Percentiles rank a stretch among this genome's conserved stretches.
Conservation (phyloP, 64 coral and sea anemone species). For the Montipora foliosa region DNA sequence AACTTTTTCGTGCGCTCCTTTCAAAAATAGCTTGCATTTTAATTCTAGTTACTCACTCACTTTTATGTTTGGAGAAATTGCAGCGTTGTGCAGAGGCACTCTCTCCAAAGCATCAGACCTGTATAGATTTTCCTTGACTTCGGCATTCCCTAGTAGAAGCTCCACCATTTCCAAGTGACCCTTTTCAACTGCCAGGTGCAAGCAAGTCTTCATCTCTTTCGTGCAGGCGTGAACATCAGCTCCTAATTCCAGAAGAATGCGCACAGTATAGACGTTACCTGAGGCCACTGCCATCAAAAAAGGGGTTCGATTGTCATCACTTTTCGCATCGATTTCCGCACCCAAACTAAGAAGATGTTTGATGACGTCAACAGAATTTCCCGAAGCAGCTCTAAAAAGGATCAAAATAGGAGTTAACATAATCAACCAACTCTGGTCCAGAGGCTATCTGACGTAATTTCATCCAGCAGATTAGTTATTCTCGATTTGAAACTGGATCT, state of each 20-base stretch:
- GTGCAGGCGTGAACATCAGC: constrained; percentile 55
- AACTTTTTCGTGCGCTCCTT: background rate
- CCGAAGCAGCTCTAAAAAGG: constrained; percentile 61
- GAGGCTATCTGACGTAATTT: no score
- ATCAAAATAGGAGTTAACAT: background rate
- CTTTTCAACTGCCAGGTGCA: constrained; percentile 72
- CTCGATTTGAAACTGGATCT: no score
- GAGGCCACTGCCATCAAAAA: constrained; percentile 67
- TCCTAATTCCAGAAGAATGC: constrained; percentile 59
- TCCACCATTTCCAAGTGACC: constrained; percentile 36
- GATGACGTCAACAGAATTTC: constrained; percentile 51
- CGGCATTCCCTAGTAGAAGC: background rate
- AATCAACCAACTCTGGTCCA: background rate
- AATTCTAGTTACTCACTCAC: constrained; percentile 13
- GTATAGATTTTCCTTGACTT: constrained; percentile 16
- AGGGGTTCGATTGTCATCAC: constrained; percentile 53
- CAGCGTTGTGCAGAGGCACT: constrained; percentile 1
- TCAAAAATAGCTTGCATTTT: no score
- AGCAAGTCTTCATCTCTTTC: constrained; percentile 63
- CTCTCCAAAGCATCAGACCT: constrained; percentile 8
- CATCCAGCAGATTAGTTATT: no score
- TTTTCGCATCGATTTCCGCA: constrained; percentile 44
- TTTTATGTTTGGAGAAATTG: constrained; percentile 51
- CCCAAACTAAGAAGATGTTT: constrained; percentile 49
- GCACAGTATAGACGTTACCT: constrained; percentile 28